Evolutionary conservation across 2,797 vertebrate genomes (phyloP), one percentile per base, ranked within the genome.

Genomic region (Cercopithecus petaurista): DNA sequence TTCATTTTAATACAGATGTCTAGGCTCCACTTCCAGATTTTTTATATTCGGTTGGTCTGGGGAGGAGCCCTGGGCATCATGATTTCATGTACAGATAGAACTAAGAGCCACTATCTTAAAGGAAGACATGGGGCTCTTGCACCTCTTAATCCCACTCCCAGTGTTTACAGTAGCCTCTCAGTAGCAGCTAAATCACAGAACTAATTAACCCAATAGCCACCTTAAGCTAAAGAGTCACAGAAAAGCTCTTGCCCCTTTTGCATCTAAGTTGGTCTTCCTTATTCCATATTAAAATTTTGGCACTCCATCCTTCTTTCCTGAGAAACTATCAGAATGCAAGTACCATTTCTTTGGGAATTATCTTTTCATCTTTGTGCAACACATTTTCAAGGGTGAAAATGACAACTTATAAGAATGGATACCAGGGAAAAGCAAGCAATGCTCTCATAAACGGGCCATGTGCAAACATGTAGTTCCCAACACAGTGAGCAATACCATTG

Each of bases 301-400:
- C 33, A 57, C 4, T 24, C 26, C 52, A 24, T 55, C 85, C 64
- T 50, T 55, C 94, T 87, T 93, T 55, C 48, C 57, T 43, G 5
- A 95, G 75, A 93, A 87, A 57, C n/a, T 72, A 22, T 24, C 28
- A 72, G 15, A 39, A 11, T 52, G 36, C 64, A 89, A 95, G 89
- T 48, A 89, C 26, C 50, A 88, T 50, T 89, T 96, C 70, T n/a
- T 76, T 48, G 36, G 36, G 93, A 96, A 83, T 52, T 77, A 88
- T 64, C 24, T 77, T 75, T 79, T 43, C 59, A 70, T 72, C 39
- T 76, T 87, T 92, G 39, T 73, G 26, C 30, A 83, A 77, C 5
- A 76, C 5, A 82, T 88, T 89, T 94, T 76, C 55, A 86, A 79
- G 14, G 8, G 33, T 81, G 57, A 89, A 93, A 91, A 70, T 13